Conservation (phyloP, 1,140 invertebrate genomes). For the Macrobrachium rosenbergii region DNA sequence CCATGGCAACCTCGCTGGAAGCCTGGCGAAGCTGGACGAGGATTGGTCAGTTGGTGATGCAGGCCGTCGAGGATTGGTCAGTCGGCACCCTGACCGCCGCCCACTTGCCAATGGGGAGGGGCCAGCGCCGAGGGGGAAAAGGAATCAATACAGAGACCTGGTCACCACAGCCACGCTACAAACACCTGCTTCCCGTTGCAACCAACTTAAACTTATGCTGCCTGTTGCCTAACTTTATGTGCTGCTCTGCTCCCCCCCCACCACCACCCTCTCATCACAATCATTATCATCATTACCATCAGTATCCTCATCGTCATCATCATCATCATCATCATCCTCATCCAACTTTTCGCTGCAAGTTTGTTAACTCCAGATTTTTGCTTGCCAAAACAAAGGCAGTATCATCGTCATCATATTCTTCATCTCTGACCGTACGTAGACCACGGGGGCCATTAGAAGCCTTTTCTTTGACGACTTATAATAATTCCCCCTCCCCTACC, state of each 20-base stretch:
- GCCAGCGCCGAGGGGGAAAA: conserved; percentile 61
- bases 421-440: too few species aligned
- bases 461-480: too few species aligned
- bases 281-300: too few species aligned
- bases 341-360: too few species aligned
- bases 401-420: too few species aligned
- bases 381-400: too few species aligned
- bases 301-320: too few species aligned
- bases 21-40: conserved; percentile 59
- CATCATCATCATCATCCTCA: too few species aligned
- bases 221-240: conserved; percentile 31
- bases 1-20: conserved; percentile 65
- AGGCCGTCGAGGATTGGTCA: conserved; percentile 65
- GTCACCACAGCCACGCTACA: conserved; percentile 59
- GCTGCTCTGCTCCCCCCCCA: background rate
- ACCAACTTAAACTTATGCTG: conserved; percentile 31
- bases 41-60: conserved; percentile 64
- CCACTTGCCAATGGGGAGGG: conserved; percentile 63
- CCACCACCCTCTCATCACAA: too few species aligned
- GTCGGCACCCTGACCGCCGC: conserved; percentile 62
- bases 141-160: conserved; percentile 53
- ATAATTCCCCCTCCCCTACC: too few species aligned
- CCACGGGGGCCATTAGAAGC: too few species aligned
- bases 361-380: too few species aligned
- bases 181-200: conserved; percentile 59